These are phyloP conservation scores for Ernsta delagoae DNA, from an alignment of 2,888 invertebrate species.

Conservation along the genomic window DNA sequence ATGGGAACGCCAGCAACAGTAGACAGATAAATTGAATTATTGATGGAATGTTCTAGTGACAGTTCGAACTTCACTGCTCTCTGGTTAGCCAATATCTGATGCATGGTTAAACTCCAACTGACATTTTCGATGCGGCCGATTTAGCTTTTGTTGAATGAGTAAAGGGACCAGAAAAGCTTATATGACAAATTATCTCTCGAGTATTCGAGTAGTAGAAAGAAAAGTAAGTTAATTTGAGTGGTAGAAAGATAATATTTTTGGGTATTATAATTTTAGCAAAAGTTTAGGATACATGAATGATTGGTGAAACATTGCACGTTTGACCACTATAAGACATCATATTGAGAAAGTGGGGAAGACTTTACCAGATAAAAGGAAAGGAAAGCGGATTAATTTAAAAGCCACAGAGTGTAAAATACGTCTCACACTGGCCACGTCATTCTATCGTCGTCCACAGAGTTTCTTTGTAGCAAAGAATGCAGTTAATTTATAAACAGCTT, in stretches of 20 bases:
- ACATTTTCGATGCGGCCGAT: conserved; percentile 7
- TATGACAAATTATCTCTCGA: too few relatives aligned
- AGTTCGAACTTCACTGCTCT: conserved; percentile 31
- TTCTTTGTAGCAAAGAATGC: conserved; percentile 30
- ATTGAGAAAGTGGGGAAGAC: not conserved
- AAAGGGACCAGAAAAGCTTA: not conserved
- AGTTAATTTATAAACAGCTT: conserved; percentile 29
- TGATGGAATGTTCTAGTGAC: conserved; percentile 51
- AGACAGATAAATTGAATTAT: conserved; percentile 60
- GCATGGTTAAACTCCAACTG: conserved; percentile 26
- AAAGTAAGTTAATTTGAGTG: too few relatives aligned
- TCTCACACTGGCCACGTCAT: conserved; percentile 22
- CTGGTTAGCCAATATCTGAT: conserved; percentile 6
- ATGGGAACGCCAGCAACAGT: conserved; percentile 33
- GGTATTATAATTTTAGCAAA: too few relatives aligned
- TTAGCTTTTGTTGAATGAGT: conserved; percentile 8
- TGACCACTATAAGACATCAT: not conserved
- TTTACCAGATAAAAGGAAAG: not conserved
- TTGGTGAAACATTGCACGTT: too few relatives aligned
- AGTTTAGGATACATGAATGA: too few relatives aligned
- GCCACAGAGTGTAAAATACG: conserved; percentile 31
- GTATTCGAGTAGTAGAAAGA: too few relatives aligned
- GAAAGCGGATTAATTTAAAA: conserved; percentile 28
- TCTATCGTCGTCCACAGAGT: conserved; percentile 22
- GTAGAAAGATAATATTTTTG: too few relatives aligned